These are phyloP conservation scores for Valencia hispanica DNA, from an alignment of 2,797 vertebrate genomes.

Conservation along the genomic window DNA sequence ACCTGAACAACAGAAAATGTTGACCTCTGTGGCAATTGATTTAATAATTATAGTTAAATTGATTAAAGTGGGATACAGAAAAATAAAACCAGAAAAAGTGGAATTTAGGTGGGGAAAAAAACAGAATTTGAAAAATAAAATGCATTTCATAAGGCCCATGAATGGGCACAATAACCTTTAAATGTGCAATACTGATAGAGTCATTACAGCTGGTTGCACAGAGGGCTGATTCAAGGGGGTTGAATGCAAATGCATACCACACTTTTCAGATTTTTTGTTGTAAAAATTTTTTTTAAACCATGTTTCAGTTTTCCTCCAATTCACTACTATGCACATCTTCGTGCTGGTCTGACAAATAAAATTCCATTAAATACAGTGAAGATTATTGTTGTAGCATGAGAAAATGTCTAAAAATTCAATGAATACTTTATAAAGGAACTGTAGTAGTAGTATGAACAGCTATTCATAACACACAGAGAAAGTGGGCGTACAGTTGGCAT, in stretches of 20 bases:
- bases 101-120: too few species aligned
- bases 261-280: too few species aligned
- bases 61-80: too few species aligned
- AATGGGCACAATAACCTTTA: too few species aligned
- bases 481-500: conserved; percentile 51
- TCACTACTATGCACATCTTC: background rate
- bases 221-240: background rate
- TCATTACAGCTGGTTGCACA: background rate
- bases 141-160: too few species aligned
- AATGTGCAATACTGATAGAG: too few species aligned
- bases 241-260: background rate
- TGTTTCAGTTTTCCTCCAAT: background rate
- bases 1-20: too few species aligned
- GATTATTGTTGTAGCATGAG: background rate
- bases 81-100: too few species aligned
- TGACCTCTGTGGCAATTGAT: too few species aligned
- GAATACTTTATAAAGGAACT: background rate
- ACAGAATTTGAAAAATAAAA: too few species aligned
- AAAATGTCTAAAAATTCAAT: conserved; percentile 1
- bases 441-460: conserved; percentile 13
- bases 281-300: background rate
- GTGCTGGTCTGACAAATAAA: background rate
- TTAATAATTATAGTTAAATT: too few species aligned
- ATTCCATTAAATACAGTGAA: background rate
- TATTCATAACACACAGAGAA: conserved; percentile 38